These are phyloP conservation scores for Esperia sulphurella DNA, from an alignment of 2,888 invertebrate species.

Conservation along the genomic window DNA sequence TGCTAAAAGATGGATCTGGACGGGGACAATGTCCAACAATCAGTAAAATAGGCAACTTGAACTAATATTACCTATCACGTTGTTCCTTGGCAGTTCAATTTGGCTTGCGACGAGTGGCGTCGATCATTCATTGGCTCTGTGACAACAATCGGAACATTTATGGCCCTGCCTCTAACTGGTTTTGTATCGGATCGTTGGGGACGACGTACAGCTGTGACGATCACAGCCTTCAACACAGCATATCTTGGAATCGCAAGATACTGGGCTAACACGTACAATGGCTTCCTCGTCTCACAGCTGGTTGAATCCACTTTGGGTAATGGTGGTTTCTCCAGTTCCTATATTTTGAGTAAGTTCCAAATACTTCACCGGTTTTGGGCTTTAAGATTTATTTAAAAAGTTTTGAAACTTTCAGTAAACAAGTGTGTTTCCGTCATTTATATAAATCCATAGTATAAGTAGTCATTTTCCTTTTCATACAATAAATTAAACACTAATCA, in stretches of 20 bases:
- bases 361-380: too few species aligned
- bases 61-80: too few species aligned
- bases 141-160: constrained; percentile 82
- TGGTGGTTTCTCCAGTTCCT: constrained; percentile 84
- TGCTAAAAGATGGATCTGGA: too few species aligned
- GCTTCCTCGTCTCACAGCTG: constrained; percentile 83
- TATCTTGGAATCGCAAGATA: constrained; percentile 81
- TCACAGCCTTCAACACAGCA: constrained; percentile 78
- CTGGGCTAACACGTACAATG: constrained; percentile 79
- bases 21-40: too few species aligned
- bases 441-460: too few species aligned
- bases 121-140: constrained; percentile 84
- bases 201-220: constrained; percentile 75
- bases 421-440: too few species aligned
- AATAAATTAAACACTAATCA: too few species aligned
- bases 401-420: neutral
- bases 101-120: constrained; percentile 84
- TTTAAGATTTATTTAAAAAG: too few species aligned
- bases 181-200: constrained; percentile 86
- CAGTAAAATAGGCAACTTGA: too few species aligned
- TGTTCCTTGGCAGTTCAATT: constrained; percentile 41
- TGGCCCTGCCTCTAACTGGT: constrained; percentile 84
- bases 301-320: constrained; percentile 82
- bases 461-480: too few species aligned
- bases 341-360: constrained; percentile 79